phyloP scores from a whole-genome alignment of 1,140 invertebrate species.

The Tetramorium simillimum region DNA sequence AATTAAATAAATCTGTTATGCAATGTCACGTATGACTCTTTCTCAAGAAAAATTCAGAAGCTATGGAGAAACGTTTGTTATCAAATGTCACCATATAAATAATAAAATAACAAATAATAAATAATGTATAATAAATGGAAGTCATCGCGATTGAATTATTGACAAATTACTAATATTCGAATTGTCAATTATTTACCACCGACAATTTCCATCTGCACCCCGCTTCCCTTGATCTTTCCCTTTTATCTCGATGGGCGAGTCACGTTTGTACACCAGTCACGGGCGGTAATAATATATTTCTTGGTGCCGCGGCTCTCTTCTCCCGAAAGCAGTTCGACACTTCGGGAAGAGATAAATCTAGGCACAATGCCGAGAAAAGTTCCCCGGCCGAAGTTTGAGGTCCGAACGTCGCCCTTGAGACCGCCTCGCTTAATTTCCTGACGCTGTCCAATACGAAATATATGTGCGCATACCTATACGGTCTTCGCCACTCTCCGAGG shows the following conservation, averaged over 20 bases:
- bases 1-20: constrained; percentile 27
- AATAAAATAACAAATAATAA: constrained; percentile 2
- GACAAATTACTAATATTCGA: neutral
- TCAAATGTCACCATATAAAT: neutral
- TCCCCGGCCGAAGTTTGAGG: constrained; percentile 63
- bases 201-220: neutral
- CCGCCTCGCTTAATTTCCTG: constrained; percentile 69
- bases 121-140: neutral
- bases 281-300: constrained; percentile 68
- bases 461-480: neutral
- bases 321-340: constrained; percentile 63
- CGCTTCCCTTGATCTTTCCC: neutral
- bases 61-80: neutral
- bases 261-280: constrained; percentile 58
- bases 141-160: neutral
- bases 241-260: neutral
- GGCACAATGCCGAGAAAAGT: constrained; percentile 63
- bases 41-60: neutral
- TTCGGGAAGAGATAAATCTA: constrained; percentile 69
- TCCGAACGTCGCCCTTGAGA: constrained; percentile 70
- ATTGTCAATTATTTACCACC: constrained; percentile 6
- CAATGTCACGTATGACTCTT: neutral
- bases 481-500: neutral
- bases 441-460: constrained; percentile 57
- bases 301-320: constrained; percentile 34